Percentiles rank a stretch among this genome's conserved stretches.
These are phyloP conservation scores for Periophthalmodon schlosseri DNA, from an alignment of 2,113 vertebrate species.

Conservation along the genomic window DNA sequence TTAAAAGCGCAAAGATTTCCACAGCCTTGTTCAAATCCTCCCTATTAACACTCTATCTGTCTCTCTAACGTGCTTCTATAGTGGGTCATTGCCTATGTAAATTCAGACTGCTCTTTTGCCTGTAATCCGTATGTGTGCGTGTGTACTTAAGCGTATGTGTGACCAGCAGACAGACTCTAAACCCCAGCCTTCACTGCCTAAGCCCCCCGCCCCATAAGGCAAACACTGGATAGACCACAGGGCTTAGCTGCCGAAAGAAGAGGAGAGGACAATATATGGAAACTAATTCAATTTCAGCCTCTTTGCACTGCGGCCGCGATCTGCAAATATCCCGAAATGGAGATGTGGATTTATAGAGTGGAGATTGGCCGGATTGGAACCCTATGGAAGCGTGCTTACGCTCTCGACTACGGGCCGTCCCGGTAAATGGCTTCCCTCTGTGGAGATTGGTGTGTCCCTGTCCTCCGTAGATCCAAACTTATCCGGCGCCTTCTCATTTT, in stretches of 20 bases:
- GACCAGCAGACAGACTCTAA: constrained; percentile 44
- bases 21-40: background rate
- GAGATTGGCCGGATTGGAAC: constrained; percentile 53
- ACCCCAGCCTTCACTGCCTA: constrained; percentile 66
- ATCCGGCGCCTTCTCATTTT: constrained; percentile 52
- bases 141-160: constrained; percentile 22
- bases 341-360: constrained; percentile 60
- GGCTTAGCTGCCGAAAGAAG: constrained; percentile 67
- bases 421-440: constrained; percentile 39
- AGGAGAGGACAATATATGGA: constrained; percentile 76
- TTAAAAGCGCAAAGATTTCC: background rate
- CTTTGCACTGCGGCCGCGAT: constrained; percentile 57
- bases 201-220: constrained; percentile 66
- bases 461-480: constrained; percentile 29
- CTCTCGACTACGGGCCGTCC: constrained; percentile 46
- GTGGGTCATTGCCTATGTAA: background rate
- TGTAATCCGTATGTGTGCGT: constrained; percentile 1
- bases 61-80: constrained; percentile 8
- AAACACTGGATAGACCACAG: constrained; percentile 73
- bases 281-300: constrained; percentile 76
- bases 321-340: constrained; percentile 72
- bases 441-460: constrained; percentile 34
- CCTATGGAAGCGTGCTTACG: constrained; percentile 53
- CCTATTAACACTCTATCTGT: constrained; percentile 37
- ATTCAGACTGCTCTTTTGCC: background rate